Evolutionary conservation across 2,888 invertebrate species (phyloP).

Genomic region (Nebria brevicollis): DNA sequence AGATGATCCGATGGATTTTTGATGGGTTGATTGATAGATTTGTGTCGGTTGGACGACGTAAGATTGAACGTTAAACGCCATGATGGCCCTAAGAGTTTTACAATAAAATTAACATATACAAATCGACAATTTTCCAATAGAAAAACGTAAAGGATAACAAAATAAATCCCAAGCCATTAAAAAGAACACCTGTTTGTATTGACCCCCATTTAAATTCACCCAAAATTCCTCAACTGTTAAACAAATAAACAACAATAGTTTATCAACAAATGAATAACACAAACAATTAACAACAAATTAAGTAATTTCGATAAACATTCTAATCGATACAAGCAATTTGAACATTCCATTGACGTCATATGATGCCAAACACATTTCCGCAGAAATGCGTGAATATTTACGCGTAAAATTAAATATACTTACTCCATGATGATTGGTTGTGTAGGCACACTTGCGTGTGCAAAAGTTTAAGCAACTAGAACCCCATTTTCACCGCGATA

Average conservation of each 20-base stretch:
- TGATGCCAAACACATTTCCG: conserved; percentile 12
- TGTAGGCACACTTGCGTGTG: conserved; percentile 79
- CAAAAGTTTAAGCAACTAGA: conserved; percentile 74
- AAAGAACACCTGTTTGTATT: no score
- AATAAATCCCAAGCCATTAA: no score
- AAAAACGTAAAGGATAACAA: no score
- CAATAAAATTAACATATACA: not conserved
- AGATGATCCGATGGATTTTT: conserved; percentile 49
- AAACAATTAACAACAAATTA: no score
- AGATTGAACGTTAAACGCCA: conserved; percentile 76
- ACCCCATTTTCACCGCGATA: conserved; percentile 76
- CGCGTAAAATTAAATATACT: conserved; percentile 60
- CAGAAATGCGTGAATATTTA: not conserved
- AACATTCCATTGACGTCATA: conserved; percentile 18
- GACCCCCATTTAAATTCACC: no score
- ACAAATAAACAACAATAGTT: not conserved
- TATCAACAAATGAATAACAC: not conserved
- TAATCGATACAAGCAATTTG: no score
- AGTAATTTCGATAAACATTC: no score
- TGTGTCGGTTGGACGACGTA: conserved; percentile 72
- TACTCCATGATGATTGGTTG: conserved; percentile 73
- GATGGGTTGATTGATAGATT: conserved; percentile 53
- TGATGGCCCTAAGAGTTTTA: conserved; percentile 77
- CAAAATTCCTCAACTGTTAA: no score
- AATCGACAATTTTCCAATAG: no score